Evolutionary conservation across 2,797 vertebrate genomes (phyloP).

Genomic region (Coluber constrictor): DNA sequence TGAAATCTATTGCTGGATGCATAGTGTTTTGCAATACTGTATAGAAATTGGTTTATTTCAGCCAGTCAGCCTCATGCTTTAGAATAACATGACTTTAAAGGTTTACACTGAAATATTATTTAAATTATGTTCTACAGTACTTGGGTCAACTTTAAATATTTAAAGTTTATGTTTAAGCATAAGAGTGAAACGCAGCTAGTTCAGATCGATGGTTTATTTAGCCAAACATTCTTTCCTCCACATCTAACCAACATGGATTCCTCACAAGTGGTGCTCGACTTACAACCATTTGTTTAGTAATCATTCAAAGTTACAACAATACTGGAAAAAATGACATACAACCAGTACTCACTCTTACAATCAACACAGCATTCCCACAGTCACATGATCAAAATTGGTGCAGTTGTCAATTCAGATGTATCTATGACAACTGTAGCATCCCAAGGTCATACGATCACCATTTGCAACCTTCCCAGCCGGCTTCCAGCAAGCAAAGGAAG

Average conservation of each 20-base stretch:
- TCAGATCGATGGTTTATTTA: not conserved
- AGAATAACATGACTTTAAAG: not conserved
- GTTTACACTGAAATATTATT: not conserved
- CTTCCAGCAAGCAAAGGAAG: not conserved
- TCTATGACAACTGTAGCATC: not conserved
- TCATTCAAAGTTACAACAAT: not conserved
- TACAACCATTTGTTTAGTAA: not conserved
- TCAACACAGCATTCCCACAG: not conserved
- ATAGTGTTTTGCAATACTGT: not conserved
- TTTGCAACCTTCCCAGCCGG: not conserved
- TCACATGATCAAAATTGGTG: not conserved
- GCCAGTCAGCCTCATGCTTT: not conserved
- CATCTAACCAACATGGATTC: not conserved
- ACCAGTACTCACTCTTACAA: not conserved
- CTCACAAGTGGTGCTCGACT: not conserved
- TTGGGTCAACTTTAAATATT: not conserved
- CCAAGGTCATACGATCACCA: not conserved
- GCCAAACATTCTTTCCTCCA: not conserved
- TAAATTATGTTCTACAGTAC: not conserved
- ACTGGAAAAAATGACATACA: not conserved
- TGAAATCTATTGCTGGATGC: not conserved
- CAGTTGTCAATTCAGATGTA: not conserved
- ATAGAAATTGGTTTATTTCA: not conserved
- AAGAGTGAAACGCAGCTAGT: not conserved
- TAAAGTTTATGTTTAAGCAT: not conserved